phyloP scores from a whole-genome alignment of 2,888 invertebrate genomes.

The Pollenia griseotomentosa region DNA sequence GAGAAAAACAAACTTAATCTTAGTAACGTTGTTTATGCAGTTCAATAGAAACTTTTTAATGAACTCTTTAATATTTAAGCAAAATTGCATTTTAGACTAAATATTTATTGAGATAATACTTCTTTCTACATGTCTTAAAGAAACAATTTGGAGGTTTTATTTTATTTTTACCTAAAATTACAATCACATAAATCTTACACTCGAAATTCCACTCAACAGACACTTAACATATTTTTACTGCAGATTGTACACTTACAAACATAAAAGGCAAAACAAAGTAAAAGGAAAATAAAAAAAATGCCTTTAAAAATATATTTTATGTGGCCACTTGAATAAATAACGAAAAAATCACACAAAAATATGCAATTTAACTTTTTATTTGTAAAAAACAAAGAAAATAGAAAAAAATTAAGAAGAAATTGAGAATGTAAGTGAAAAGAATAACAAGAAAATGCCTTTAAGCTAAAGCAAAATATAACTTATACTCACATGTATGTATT shows the following conservation, averaged over 20 bases:
- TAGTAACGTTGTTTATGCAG: background rate
- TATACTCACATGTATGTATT: background rate
- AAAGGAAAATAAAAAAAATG: conserved; percentile 14
- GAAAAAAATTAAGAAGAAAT: background rate
- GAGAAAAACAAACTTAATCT: background rate
- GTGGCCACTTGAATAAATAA: conserved; percentile 70
- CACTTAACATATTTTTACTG: conserved; percentile 68
- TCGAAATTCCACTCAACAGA: conserved; percentile 50
- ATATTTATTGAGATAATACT: no score
- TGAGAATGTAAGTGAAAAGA: conserved; percentile 36
- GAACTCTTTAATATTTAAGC: no score
- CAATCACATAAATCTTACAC: conserved; percentile 30
- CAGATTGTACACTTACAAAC: conserved; percentile 10
- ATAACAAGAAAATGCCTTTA: conserved; percentile 61
- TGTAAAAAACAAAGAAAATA: conserved; percentile 52
- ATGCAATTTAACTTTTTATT: conserved; percentile 66
- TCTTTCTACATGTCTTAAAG: no score
- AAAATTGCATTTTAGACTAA: no score
- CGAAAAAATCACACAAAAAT: conserved; percentile 49
- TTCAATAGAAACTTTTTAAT: conserved; percentile 1
- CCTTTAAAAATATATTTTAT: conserved; percentile 22
- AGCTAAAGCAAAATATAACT: conserved; percentile 48
- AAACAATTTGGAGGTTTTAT: no score
- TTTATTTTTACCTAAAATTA: background rate
- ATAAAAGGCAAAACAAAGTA: conserved; percentile 23